These are phyloP conservation scores for Henricia sp. DNA, from an alignment of 53 echinoderm and acorn worm species.

Conservation along the genomic window DNA sequence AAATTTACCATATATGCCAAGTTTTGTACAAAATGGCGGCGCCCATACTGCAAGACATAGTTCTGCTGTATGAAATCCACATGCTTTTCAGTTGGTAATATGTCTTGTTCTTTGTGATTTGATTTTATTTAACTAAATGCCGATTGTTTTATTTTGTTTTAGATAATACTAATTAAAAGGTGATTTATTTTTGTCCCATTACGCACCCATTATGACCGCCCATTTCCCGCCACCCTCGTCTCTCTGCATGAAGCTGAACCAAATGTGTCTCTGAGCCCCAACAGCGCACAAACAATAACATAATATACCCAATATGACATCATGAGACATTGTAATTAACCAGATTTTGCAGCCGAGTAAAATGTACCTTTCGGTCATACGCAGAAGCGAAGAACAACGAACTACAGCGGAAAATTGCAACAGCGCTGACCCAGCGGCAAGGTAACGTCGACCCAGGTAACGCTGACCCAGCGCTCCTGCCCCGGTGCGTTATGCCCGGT, in stretches of 20 bases:
- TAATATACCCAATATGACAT: neutral
- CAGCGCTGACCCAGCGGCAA: slow-evolving; percentile 31
- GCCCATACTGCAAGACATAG: too few species aligned
- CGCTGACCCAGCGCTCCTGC: neutral
- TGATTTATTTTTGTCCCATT: neutral
- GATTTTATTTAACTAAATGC: neutral
- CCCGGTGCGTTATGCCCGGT: slow-evolving; percentile 3
- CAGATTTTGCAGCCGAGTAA: neutral
- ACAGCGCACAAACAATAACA: slow-evolving; percentile 17
- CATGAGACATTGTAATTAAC: slow-evolving; percentile 6
- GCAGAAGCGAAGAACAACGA: neutral
- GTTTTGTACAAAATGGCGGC: too few species aligned
- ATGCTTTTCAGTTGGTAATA: neutral
- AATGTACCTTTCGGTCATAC: neutral
- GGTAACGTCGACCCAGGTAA: slow-evolving; percentile 8
- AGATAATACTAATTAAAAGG: neutral
- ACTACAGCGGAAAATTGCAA: too few species aligned
- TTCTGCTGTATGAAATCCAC: too few species aligned
- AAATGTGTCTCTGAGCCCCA: slow-evolving; percentile 6
- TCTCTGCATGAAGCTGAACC: too few species aligned
- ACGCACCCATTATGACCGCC: neutral
- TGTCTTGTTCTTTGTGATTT: neutral
- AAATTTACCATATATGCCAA: too few species aligned
- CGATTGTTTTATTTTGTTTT: neutral
- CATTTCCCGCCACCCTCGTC: neutral